Percentiles rank a stretch among this genome's conserved stretches.
Evolutionary conservation across 2,113 vertebrate genomes (phyloP).

Genomic region (Pithys albifrons): DNA sequence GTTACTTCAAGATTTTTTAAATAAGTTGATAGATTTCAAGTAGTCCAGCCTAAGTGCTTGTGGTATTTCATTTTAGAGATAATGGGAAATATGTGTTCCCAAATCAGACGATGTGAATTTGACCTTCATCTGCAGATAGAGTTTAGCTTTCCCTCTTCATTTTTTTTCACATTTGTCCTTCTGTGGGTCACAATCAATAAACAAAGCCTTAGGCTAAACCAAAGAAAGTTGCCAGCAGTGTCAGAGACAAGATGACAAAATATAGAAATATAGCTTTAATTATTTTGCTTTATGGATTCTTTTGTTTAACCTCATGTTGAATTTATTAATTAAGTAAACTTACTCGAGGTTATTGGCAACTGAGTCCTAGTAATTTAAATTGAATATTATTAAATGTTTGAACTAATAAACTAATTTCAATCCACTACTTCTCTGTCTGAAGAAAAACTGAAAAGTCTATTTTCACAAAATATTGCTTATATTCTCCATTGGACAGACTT

Average conservation of each 20-base stretch:
- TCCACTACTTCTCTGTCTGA: background rate
- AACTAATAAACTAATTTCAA: background rate
- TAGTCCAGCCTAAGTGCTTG: background rate
- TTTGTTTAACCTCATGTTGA: background rate
- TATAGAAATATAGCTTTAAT: background rate
- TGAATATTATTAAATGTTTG: background rate
- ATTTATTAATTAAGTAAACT: background rate
- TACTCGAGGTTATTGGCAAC: background rate
- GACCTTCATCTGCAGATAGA: background rate
- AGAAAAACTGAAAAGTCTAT: background rate
- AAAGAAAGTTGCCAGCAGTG: background rate
- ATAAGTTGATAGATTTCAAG: background rate
- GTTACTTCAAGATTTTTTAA: background rate
- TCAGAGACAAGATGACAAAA: background rate
- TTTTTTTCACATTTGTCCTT: background rate
- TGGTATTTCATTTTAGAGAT: background rate
- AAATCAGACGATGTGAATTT: background rate
- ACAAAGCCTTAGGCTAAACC: background rate
- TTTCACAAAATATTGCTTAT: background rate
- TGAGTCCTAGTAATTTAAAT: background rate
- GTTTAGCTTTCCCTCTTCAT: background rate
- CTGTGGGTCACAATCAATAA: background rate
- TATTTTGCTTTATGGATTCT: background rate
- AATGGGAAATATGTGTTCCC: background rate
- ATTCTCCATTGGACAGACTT: background rate